A percentile compares a stretch with the other conserved stretches of the same genome.
Conservation (phyloP, 2,888 invertebrate genomes). For the Xanthia icteritia region DNA sequence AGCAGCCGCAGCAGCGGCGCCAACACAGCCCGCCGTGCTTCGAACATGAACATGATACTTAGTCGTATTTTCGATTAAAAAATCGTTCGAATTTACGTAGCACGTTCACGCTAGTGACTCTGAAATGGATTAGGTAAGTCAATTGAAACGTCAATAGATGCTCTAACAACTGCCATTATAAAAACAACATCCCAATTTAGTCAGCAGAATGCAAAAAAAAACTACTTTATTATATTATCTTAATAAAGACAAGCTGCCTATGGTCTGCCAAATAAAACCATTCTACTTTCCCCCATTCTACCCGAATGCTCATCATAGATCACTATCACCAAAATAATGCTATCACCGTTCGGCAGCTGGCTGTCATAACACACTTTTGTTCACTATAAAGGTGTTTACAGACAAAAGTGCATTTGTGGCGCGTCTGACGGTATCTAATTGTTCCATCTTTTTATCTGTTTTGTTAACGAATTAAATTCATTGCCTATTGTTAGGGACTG, state of each 20-base stretch:
- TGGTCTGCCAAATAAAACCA: constrained; percentile 9
- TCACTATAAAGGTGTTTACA: constrained; percentile 87
- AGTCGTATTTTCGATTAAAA: no score
- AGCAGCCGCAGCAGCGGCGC: no score
- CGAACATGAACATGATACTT: no score
- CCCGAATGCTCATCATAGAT: constrained; percentile 52
- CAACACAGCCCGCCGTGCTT: no score
- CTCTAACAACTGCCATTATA: not conserved
- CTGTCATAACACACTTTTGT: constrained; percentile 86
- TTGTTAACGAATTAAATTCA: constrained; percentile 76
- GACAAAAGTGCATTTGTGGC: constrained; percentile 77
- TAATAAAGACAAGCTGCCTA: constrained; percentile 45
- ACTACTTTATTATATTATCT: not conserved
- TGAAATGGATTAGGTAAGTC: no score
- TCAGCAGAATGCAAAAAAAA: not conserved
- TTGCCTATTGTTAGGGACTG: constrained; percentile 64
- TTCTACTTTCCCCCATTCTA: constrained; percentile 50
- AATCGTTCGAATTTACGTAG: no score
- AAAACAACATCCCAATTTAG: not conserved
- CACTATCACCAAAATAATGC: constrained; percentile 71
- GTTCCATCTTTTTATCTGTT: constrained; percentile 86
- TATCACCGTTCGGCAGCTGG: constrained; percentile 83
- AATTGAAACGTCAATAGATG: no score
- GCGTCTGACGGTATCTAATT: constrained; percentile 81
- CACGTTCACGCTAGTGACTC: no score